Evolutionary conservation across 64 coral and sea anemone species (phyloP).

Genomic region (Orbicella faveolata): DNA sequence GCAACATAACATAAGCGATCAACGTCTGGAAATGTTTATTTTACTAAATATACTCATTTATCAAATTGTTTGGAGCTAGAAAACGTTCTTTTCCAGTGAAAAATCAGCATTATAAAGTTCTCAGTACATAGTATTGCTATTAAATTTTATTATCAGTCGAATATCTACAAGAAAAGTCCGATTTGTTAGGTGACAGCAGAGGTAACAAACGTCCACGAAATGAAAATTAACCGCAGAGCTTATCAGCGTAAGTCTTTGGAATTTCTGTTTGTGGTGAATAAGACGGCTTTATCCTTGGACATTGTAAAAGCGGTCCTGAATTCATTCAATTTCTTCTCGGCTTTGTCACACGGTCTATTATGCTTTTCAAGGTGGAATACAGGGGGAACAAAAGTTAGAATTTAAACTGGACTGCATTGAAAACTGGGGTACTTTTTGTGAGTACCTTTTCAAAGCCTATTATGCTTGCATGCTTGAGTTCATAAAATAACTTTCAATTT

Average conservation of each 20-base stretch:
- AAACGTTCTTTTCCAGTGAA: no score
- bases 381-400: neutral
- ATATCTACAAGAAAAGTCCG: neutral
- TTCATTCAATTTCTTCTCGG: neutral
- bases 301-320: neutral
- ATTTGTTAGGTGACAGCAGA: neutral
- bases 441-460: neutral
- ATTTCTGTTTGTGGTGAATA: neutral
- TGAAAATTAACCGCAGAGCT: neutral
- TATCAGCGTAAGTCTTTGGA: neutral
- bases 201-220: neutral
- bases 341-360: neutral
- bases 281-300: neutral
- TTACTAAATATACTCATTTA: no score
- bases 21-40: no score
- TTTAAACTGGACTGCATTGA: neutral
- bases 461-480: neutral
- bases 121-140: no score
- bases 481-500: neutral
- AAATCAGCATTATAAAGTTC: no score
- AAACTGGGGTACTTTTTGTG: neutral
- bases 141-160: neutral
- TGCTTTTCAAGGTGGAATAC: neutral
- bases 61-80: no score
- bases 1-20: no score